Conservation (phyloP, 2,888 invertebrate species). For the Strigamia crassipes region DNA sequence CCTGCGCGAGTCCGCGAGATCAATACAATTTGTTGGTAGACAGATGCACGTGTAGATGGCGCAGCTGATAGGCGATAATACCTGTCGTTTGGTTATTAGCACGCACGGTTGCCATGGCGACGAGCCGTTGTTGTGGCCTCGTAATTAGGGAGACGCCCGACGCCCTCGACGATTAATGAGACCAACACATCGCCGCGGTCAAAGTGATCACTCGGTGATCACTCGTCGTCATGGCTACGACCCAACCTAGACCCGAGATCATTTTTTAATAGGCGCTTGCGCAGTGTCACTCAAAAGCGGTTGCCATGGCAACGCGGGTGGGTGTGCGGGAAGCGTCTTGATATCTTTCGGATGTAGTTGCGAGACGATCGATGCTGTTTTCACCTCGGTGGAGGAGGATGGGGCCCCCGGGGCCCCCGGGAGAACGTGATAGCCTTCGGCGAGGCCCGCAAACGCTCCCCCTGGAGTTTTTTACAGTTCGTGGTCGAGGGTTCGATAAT, state of each 20-base stretch:
- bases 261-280: slow-evolving; percentile 25
- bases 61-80: background rate
- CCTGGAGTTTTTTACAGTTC: too few species aligned
- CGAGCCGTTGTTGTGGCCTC: background rate
- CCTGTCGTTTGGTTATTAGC: slow-evolving; percentile 17
- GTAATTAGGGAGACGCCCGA: slow-evolving; percentile 42
- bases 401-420: background rate
- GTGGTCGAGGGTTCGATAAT: background rate
- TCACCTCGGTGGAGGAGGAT: background rate
- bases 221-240: slow-evolving; percentile 7
- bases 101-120: background rate
- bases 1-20: background rate
- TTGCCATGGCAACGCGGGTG: background rate
- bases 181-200: background rate
- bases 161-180: slow-evolving; percentile 14
- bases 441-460: background rate
- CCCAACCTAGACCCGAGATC: slow-evolving; percentile 17
- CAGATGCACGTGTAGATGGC: slow-evolving; percentile 32
- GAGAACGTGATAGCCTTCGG: background rate
- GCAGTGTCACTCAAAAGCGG: background rate
- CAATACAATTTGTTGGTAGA: background rate
- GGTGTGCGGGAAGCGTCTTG: too few species aligned
- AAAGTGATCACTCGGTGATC: too few species aligned
- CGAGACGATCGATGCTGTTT: slow-evolving; percentile 2
- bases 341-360: slow-evolving; percentile 6